phyloP scores from a whole-genome alignment of 2,113 vertebrate species.

The zebrafish (Danio rerio) region GRCz12tu NC_133180.1:69302001-69302500 shows the following conservation, averaged over 20 bases:
- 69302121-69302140: no score
- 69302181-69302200: neutral
- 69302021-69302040: no score
- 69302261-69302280: neutral
- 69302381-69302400: constrained; percentile 18
- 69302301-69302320: constrained; percentile 70
- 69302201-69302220: neutral
- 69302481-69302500: constrained; percentile 59
- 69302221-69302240: neutral
- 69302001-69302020: no score
- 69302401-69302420: neutral
- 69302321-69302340: constrained; percentile 62
- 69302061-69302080: no score
- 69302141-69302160: no score
- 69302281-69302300: constrained; percentile 54
- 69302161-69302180: no score
- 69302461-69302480: constrained; percentile 65
- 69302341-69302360: constrained; percentile 66
- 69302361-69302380: constrained; percentile 69
- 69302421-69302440: neutral
- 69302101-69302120: no score
- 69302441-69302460: neutral
- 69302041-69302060: no score
- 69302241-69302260: neutral
- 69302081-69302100: no score